Evolutionary conservation across 2,797 vertebrate genomes (phyloP).

Genomic region (Sebastes matsubarae): DNA sequence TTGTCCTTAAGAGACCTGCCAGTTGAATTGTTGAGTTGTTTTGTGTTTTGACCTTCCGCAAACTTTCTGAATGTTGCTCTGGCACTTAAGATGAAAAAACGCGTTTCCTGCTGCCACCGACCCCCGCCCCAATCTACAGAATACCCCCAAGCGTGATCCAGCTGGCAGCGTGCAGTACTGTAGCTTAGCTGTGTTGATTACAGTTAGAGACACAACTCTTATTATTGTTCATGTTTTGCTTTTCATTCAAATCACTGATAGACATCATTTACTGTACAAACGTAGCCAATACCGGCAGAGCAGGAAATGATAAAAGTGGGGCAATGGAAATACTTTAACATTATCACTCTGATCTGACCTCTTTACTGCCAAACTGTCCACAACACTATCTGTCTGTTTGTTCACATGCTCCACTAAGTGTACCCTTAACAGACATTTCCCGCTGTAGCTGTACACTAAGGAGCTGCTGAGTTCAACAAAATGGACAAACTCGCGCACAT

Average conservation of each 20-base stretch:
- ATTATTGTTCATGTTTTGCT: not conserved
- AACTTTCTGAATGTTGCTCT: constrained; percentile 54
- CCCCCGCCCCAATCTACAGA: constrained; percentile 36
- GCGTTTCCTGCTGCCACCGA: constrained; percentile 57
- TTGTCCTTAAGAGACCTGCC: constrained; percentile 41
- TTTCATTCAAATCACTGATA: not conserved
- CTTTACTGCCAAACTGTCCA: constrained; percentile 27
- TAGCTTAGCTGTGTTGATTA: constrained; percentile 25
- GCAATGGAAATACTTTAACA: not conserved
- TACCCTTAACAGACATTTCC: constrained; percentile 63
- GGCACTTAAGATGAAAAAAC: constrained; percentile 64
- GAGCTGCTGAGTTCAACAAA: constrained; percentile 27
- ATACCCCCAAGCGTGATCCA: constrained; percentile 6
- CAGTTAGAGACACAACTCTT: not conserved
- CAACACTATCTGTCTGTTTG: constrained; percentile 32
- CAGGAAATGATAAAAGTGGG: not conserved
- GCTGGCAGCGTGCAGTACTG: not conserved
- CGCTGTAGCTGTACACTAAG: constrained; percentile 16
- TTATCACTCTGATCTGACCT: constrained; percentile 45
- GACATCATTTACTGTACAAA: not conserved
- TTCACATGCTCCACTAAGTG: constrained; percentile 51
- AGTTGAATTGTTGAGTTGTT: constrained; percentile 36
- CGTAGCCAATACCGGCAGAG: not conserved
- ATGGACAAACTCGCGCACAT: not conserved
- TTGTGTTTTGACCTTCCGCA: constrained; percentile 57